These are phyloP conservation scores for Resseliella maxima DNA, from an alignment of 2,888 invertebrate species.

Conservation along the genomic window DNA sequence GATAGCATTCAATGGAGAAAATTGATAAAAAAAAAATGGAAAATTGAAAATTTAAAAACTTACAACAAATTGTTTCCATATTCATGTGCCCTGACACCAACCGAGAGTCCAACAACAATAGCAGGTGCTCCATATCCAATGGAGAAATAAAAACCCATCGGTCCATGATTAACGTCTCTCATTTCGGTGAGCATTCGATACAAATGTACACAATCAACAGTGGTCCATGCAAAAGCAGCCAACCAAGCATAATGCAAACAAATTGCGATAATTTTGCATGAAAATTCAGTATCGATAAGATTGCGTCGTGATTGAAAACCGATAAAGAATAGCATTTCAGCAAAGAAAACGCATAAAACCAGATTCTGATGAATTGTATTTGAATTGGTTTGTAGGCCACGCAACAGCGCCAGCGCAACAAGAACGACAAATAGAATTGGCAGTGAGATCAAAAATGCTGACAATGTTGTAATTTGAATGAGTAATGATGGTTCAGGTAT, in stretches of 20 bases:
- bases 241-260: slow-evolving; percentile 94
- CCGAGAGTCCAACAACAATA: slow-evolving; percentile 88
- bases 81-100: slow-evolving; percentile 92
- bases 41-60: slow-evolving; percentile 67
- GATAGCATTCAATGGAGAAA: no score
- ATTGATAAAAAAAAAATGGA: background rate
- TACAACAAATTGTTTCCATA: slow-evolving; percentile 95
- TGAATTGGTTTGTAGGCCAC: slow-evolving; percentile 89
- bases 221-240: slow-evolving; percentile 89
- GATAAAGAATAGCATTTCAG: slow-evolving; percentile 85
- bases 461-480: slow-evolving; percentile 89
- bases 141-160: slow-evolving; percentile 91
- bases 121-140: slow-evolving; percentile 94
- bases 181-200: slow-evolving; percentile 95
- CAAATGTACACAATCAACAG: slow-evolving; percentile 91
- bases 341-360: slow-evolving; percentile 88
- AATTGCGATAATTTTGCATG: slow-evolving; percentile 90
- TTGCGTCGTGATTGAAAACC: slow-evolving; percentile 85
- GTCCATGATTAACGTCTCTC: slow-evolving; percentile 95
- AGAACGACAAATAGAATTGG: slow-evolving; percentile 83
- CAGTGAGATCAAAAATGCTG: slow-evolving; percentile 86
- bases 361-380: slow-evolving; percentile 95
- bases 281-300: slow-evolving; percentile 86
- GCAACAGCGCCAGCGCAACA: slow-evolving; percentile 81
- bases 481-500: slow-evolving; percentile 87